A percentile compares a stretch with the other conserved stretches of the same genome.
Evolutionary conservation across 2,113 vertebrate species (phyloP).

Genomic region (Catharus fuscescens): DNA sequence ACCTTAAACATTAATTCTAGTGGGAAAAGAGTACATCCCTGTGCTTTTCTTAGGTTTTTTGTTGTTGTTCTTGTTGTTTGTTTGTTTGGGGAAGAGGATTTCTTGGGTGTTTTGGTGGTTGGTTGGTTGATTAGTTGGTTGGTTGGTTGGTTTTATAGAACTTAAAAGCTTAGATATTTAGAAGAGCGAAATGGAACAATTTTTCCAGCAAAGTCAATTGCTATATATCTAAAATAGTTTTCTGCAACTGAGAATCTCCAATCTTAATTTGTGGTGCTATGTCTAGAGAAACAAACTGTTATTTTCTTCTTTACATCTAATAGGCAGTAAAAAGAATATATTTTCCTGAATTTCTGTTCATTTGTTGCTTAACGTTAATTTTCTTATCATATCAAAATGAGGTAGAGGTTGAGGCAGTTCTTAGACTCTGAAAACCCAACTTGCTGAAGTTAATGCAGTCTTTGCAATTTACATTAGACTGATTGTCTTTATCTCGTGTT

Average conservation of each 20-base stretch:
- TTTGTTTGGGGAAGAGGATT: not conserved
- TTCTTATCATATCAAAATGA: not conserved
- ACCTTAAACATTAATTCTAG: not conserved
- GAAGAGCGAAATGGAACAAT: not conserved
- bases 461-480: not conserved
- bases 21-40: not conserved
- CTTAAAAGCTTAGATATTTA: not conserved
- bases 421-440: not conserved
- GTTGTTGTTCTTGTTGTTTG: accelerated
- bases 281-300: not conserved
- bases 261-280: not conserved
- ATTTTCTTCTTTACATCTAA: not conserved
- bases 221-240: not conserved
- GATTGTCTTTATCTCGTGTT: not conserved
- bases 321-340: not conserved
- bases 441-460: not conserved
- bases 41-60: not conserved
- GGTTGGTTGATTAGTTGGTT: not conserved
- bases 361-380: not conserved
- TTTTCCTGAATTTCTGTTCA: not conserved
- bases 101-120: not conserved
- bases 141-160: not conserved
- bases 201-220: not conserved
- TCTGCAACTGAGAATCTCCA: not conserved
- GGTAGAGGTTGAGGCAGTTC: not conserved